Conservation (phyloP, 2,113 vertebrate genomes). For the Etheostoma spectabile region DNA sequence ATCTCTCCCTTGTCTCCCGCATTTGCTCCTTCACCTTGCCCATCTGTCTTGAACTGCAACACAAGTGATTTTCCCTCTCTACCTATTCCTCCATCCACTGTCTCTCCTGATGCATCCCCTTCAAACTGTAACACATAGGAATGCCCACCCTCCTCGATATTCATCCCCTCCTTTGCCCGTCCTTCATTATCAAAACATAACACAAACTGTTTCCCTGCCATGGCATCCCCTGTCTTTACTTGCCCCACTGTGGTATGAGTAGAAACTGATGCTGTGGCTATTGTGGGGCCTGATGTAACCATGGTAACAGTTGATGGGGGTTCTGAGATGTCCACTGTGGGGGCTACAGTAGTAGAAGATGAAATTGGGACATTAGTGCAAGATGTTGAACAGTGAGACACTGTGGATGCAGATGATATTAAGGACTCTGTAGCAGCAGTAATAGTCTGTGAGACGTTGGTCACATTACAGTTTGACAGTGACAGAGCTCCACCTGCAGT, state of each 20-base stretch:
- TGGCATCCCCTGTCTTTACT: conserved; percentile 48
- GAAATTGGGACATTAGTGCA: conserved; percentile 34
- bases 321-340: conserved; percentile 49
- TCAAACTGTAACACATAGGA: conserved; percentile 84
- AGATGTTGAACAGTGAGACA: conserved; percentile 29
- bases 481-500: conserved; percentile 25
- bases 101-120: conserved; percentile 60
- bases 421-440: conserved; percentile 32
- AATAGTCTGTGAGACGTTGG: conserved; percentile 3
- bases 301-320: conserved; percentile 30
- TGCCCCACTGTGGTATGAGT: conserved; percentile 37
- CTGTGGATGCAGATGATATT: conserved; percentile 17
- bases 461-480: conserved; percentile 30
- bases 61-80: conserved; percentile 77
- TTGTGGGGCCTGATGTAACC: conserved; percentile 33
- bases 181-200: conserved; percentile 81
- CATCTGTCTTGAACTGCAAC: conserved; percentile 80
- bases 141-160: conserved; percentile 57
- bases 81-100: conserved; percentile 47
- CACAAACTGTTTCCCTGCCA: conserved; percentile 80
- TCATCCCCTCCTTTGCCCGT: conserved; percentile 63
- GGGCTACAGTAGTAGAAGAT: conserved; percentile 27
- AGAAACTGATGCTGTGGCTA: conserved; percentile 34
- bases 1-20: conserved; percentile 68
- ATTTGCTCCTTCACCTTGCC: conserved; percentile 64